These are phyloP conservation scores for Phyllostomus discolor DNA, from an alignment of 2,113 vertebrate species.

Conservation along the genomic window DNA sequence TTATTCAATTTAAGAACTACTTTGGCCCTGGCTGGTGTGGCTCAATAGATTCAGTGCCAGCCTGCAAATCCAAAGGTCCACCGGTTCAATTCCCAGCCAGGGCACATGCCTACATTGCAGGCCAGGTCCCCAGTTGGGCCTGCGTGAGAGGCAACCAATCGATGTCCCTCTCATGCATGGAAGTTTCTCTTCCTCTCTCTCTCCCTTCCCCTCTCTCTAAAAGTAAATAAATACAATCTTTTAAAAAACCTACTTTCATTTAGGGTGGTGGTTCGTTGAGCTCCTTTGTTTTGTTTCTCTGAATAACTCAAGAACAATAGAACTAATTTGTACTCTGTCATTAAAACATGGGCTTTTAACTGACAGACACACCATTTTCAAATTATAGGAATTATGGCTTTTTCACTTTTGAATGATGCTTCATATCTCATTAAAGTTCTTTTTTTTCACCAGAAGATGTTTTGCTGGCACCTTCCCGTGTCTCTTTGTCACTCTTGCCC, in stretches of 20 bases:
- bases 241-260: background rate
- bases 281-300: background rate
- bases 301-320: background rate
- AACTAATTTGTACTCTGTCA: background rate
- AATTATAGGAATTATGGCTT: background rate
- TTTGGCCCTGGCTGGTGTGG: background rate
- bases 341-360: background rate
- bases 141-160: too few relatives aligned
- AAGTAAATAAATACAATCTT: too few relatives aligned
- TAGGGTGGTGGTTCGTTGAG: background rate
- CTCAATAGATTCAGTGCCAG: too few relatives aligned
- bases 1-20: background rate
- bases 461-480: background rate
- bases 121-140: too few relatives aligned
- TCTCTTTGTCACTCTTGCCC: background rate
- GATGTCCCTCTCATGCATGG: too few relatives aligned
- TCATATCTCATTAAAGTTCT: background rate
- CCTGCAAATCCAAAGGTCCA: too few relatives aligned
- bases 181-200: too few relatives aligned
- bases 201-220: too few relatives aligned
- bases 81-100: too few relatives aligned
- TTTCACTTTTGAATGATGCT: background rate
- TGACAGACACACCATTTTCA: background rate
- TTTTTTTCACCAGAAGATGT: background rate
- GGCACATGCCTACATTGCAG: too few relatives aligned